Evolutionary conservation across 2,888 invertebrate species (phyloP).

Genomic region (Drosophila pullipes): DNA sequence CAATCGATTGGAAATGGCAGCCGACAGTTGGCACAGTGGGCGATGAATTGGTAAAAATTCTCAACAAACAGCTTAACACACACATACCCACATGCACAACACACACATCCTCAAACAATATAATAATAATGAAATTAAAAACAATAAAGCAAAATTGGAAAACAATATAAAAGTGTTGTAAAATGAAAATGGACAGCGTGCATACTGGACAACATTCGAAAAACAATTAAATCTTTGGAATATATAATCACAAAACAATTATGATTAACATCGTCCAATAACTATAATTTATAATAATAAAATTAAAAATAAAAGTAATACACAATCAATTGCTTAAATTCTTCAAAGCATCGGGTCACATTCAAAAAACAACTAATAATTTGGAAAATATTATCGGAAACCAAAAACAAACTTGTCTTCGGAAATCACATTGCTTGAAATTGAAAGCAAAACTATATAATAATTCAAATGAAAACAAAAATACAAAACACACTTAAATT

Average conservation of each 20-base stretch:
- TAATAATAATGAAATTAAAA: conserved; percentile 25
- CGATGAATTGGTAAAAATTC: conserved; percentile 32
- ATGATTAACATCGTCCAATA: not conserved
- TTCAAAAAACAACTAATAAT: not conserved
- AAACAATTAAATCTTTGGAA: not conserved
- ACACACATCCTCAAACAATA: conserved; percentile 7
- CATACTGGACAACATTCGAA: not conserved
- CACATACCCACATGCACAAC: not conserved
- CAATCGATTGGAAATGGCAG: conserved; percentile 81
- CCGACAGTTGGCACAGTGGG: conserved; percentile 50
- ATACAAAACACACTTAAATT: not conserved
- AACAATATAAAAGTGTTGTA: too few species aligned
- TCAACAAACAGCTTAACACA: conserved; percentile 8
- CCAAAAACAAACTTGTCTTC: not conserved
- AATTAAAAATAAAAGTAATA: not conserved
- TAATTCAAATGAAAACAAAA: not conserved
- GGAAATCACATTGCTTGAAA: rapidly evolving
- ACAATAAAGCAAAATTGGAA: not conserved
- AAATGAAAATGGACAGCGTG: not conserved
- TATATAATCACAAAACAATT: not conserved
- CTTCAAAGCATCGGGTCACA: not conserved
- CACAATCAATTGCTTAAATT: not conserved
- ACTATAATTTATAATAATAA: not conserved
- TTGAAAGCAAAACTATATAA: not conserved
- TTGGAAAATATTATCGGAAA: not conserved